Evolutionary conservation across 2,888 invertebrate species (phyloP).

Genomic region (Quadriops clusia): DNA sequence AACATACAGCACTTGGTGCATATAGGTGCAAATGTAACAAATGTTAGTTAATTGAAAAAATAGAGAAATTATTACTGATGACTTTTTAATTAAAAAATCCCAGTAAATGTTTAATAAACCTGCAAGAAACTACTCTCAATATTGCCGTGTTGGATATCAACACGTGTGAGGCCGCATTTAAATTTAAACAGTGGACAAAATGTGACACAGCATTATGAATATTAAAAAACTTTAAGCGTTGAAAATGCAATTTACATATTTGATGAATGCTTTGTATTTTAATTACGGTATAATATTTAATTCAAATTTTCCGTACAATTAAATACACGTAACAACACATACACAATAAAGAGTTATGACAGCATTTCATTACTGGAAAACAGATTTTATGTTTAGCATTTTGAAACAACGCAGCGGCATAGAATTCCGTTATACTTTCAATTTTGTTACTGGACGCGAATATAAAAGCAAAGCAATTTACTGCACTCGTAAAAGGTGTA

Average conservation of each 20-base stretch:
- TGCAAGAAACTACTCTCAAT: too few species aligned
- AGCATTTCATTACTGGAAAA: conserved; percentile 30
- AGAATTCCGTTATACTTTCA: conserved; percentile 10
- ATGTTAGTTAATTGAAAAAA: too few species aligned
- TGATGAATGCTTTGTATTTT: conserved; percentile 40
- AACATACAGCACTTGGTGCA: too few species aligned
- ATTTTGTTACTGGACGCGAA: conserved; percentile 10
- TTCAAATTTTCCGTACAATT: conserved; percentile 39
- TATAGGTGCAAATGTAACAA: too few species aligned
- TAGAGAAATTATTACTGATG: too few species aligned
- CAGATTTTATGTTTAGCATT: conserved; percentile 25
- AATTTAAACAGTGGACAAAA: conserved; percentile 25
- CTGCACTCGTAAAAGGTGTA: too few species aligned
- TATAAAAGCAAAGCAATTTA: too few species aligned
- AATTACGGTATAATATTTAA: conserved; percentile 39
- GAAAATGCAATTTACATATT: conserved; percentile 38
- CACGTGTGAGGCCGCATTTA: conserved; percentile 24
- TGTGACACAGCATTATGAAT: conserved; percentile 32
- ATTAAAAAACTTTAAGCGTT: conserved; percentile 37
- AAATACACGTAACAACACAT: conserved; percentile 32
- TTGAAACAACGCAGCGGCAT: conserved; percentile 13
- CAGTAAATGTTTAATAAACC: too few species aligned
- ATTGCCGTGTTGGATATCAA: too few species aligned
- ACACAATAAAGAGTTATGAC: conserved; percentile 32
- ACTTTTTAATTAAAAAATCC: too few species aligned